These are phyloP conservation scores for Alviniconcha strummeri DNA, from an alignment of 2,888 invertebrate species.

Conservation along the genomic window DNA sequence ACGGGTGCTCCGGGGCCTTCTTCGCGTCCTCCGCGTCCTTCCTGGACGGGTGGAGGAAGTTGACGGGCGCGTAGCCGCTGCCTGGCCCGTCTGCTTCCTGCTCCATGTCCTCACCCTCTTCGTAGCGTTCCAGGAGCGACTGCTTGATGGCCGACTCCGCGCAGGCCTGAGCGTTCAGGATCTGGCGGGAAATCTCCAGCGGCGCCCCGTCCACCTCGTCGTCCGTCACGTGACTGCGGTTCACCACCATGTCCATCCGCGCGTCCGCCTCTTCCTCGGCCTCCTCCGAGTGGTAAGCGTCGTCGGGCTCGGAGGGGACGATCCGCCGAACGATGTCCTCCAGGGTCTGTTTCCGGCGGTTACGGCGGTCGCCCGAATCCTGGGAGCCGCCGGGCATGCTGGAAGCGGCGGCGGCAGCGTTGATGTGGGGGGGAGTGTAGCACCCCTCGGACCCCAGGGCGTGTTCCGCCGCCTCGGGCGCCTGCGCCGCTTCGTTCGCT, in stretches of 20 bases:
- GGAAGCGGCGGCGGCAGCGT: neutral
- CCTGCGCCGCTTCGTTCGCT: neutral
- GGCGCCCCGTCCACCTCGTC: constrained; percentile 59
- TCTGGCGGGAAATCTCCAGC: constrained; percentile 26
- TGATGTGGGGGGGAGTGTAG: constrained; percentile 26
- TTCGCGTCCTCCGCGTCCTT: constrained; percentile 27
- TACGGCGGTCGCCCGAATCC: constrained; percentile 38
- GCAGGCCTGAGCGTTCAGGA: constrained; percentile 29
- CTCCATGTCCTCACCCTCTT: constrained; percentile 28
- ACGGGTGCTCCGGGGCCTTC: neutral
- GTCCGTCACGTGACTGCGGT: constrained; percentile 12
- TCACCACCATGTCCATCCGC: constrained; percentile 37
- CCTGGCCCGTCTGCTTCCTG: neutral
- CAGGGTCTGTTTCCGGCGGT: constrained; percentile 62
- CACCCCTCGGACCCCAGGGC: neutral
- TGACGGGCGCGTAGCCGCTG: neutral
- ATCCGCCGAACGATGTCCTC: constrained; percentile 65
- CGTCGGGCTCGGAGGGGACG: constrained; percentile 47
- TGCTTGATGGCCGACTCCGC: constrained; percentile 33
- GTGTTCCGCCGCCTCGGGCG: neutral
- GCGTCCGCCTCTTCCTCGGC: constrained; percentile 37
- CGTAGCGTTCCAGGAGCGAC: constrained; percentile 7
- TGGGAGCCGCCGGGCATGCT: constrained; percentile 6
- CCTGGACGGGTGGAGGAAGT: constrained; percentile 9
- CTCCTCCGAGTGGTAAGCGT: constrained; percentile 57